phyloP scores from a whole-genome alignment of 2,888 invertebrate species.

The Escarpia spicata region DNA sequence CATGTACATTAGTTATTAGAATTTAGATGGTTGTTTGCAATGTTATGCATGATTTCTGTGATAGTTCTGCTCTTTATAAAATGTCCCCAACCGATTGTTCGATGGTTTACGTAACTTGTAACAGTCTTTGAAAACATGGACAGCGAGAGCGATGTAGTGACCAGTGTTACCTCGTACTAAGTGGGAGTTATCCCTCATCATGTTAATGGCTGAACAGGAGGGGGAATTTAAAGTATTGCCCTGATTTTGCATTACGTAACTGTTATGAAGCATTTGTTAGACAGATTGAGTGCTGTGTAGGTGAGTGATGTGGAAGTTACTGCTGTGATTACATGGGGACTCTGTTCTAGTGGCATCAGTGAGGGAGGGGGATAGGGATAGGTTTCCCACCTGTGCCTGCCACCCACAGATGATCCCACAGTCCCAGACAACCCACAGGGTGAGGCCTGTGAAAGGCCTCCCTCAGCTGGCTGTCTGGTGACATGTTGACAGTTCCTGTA shows the following conservation, averaged over 20 bases:
- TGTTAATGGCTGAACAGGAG: neutral
- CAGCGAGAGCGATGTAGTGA: neutral
- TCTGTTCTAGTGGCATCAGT: neutral
- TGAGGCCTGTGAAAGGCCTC: neutral
- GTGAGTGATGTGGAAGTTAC: neutral
- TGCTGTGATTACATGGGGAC: neutral
- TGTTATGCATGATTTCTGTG: no score
- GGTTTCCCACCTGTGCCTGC: neutral
- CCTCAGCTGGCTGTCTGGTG: neutral
- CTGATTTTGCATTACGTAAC: neutral
- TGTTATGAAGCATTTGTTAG: neutral
- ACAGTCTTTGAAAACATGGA: no score
- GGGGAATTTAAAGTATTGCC: neutral
- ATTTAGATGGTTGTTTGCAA: no score
- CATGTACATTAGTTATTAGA: no score
- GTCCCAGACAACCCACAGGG: neutral
- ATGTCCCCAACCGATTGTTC: neutral
- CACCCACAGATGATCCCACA: conserved; percentile 16
- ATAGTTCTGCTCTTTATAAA: neutral
- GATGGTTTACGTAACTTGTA: neutral
- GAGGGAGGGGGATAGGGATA: neutral
- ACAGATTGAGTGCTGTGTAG: neutral
- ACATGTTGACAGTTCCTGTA: conserved; percentile 3
- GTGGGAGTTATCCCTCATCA: neutral
- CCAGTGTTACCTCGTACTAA: neutral